phyloP scores from a whole-genome alignment of 2,888 invertebrate genomes.

The Lasioglossum leucozonium region DNA sequence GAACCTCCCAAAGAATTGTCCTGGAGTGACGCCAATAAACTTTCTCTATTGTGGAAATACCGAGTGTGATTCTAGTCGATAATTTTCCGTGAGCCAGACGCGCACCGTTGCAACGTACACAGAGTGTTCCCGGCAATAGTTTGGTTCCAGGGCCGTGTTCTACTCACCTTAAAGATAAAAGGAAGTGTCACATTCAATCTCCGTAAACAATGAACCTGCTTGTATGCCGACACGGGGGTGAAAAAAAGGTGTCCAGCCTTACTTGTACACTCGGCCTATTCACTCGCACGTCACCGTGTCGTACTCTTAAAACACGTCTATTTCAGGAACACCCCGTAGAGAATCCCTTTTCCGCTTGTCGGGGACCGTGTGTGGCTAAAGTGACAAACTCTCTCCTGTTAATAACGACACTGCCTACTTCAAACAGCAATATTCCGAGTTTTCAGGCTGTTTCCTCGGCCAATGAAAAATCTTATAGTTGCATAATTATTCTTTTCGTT shows the following conservation, averaged over 20 bases:
- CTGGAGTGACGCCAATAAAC: conserved; percentile 10
- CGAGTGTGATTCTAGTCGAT: conserved; percentile 7
- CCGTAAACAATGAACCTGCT: conserved; percentile 1
- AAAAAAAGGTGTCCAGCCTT: conserved; percentile 12
- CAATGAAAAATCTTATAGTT: conserved; percentile 4
- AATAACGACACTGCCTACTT: conserved; percentile 76
- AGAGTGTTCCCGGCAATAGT: not conserved
- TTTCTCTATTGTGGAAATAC: conserved; percentile 5
- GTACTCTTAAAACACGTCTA: not conserved
- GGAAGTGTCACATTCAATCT: conserved; percentile 10
- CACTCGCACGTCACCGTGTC: not conserved
- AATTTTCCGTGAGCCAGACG: conserved; percentile 14
- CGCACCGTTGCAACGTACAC: not conserved
- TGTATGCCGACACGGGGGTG: not conserved
- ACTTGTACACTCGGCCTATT: conserved; percentile 7
- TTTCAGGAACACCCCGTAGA: conserved; percentile 21
- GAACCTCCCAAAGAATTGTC: conserved; percentile 4
- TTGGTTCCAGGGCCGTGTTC: not conserved
- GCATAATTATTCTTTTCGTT: not conserved
- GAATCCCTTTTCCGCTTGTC: not conserved
- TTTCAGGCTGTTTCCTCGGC: not conserved
- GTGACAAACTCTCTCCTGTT: conserved; percentile 63
- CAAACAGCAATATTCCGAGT: conserved; percentile 75
- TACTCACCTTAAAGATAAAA: conserved; percentile 9
- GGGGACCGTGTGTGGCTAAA: conserved; percentile 27